Evolutionary conservation across 2,888 invertebrate genomes (phyloP).

Genomic region (Ochlodes sylvanus): DNA sequence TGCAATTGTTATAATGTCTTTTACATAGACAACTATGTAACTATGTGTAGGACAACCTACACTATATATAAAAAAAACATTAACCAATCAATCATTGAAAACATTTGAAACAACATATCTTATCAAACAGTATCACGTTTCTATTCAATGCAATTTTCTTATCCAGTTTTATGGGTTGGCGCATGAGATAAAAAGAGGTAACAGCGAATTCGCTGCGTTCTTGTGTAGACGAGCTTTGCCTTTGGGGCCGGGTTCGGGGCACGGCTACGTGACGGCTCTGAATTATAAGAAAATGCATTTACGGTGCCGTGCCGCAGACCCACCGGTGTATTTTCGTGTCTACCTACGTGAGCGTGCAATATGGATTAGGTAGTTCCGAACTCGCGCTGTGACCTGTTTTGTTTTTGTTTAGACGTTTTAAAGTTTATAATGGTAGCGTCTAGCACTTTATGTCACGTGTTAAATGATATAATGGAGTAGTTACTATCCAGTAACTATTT

Average conservation of each 20-base stretch:
- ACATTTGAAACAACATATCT: conserved; percentile 12
- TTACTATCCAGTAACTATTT: too few relatives aligned
- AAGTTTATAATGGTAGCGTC: conserved; percentile 18
- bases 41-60: too few relatives aligned
- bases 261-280: conserved; percentile 80
- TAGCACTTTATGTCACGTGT: conserved; percentile 14
- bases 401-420: conserved; percentile 33
- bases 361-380: conserved; percentile 59
- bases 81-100: not conserved
- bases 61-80: not conserved
- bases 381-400: conserved; percentile 44
- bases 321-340: conserved; percentile 70
- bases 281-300: conserved; percentile 85
- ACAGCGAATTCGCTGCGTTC: conserved; percentile 80
- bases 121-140: conserved; percentile 49
- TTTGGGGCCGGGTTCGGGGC: conserved; percentile 65
- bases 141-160: conserved; percentile 74
- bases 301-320: conserved; percentile 66
- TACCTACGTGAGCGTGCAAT: conserved; percentile 61
- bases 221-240: conserved; percentile 65
- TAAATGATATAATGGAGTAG: not conserved
- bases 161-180: conserved; percentile 70
- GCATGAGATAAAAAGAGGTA: conserved; percentile 76
- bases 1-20: too few relatives aligned
- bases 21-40: too few relatives aligned